A percentile compares a stretch with the other conserved stretches of the same genome.
Conservation (phyloP, 2,888 invertebrate species). For the Leptogaster cylindrica region DNA sequence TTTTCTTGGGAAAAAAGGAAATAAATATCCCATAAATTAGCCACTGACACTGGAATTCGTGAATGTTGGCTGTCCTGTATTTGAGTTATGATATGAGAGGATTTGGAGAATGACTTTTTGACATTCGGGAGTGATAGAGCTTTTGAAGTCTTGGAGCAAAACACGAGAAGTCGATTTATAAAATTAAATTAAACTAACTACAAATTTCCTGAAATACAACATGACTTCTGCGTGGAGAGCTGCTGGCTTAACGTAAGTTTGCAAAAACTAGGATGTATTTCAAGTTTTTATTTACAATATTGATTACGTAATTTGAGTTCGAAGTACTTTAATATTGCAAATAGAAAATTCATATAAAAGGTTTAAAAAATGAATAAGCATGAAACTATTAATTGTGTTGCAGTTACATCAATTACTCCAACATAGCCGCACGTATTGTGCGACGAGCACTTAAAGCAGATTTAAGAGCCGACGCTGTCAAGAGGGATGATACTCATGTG, state of each 20-base stretch:
- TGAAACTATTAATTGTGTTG: slow-evolving; percentile 50
- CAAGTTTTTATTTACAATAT: not conserved
- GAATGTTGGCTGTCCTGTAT: no score
- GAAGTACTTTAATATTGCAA: not conserved
- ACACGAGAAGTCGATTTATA: no score
- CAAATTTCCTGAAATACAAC: no score
- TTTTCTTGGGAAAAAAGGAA: no score
- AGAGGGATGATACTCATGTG: slow-evolving; percentile 77
- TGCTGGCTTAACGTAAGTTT: slow-evolving; percentile 81
- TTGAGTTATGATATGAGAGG: no score
- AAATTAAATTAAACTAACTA: no score
- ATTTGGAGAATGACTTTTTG: no score
- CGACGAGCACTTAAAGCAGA: slow-evolving; percentile 82
- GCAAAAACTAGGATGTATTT: not conserved
- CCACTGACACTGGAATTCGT: no score
- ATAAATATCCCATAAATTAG: no score
- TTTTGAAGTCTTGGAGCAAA: no score
- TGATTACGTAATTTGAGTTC: slow-evolving; percentile 7
- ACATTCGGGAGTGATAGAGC: no score
- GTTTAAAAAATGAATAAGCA: not conserved
- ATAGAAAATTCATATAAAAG: not conserved
- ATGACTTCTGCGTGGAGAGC: slow-evolving; percentile 77
- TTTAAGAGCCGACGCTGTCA: slow-evolving; percentile 73
- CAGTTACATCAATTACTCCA: slow-evolving; percentile 96
- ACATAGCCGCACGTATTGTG: slow-evolving; percentile 85